Base-by-base conservation (phyloP, 2,113 vertebrate genomes). In the Struthidea cinerea region DNA sequence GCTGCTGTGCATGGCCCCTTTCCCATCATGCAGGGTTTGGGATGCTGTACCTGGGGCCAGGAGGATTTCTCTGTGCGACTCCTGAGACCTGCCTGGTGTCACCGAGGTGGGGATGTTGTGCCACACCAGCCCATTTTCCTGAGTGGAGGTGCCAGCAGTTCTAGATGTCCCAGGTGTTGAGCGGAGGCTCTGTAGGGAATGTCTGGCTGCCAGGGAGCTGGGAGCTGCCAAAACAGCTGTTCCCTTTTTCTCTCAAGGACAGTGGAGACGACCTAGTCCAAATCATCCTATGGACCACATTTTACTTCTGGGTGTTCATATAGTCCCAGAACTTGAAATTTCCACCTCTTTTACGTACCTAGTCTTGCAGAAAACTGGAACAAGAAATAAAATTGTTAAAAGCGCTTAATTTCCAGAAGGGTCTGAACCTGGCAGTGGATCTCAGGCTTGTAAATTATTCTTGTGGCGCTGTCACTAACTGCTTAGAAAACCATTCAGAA, bases 81-180 rank as follows among this genome's bases (percentile, higher is more conserved):
- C 70, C 65, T 41, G 3, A 20, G 39, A 17, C 60, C 59, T 46
- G 37, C 15, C 37, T 30, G 8, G 55, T 46, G 55, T 69, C 73
- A 4, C n/a, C 0, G 0, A 53, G 75, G 47, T 32, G 46, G 24
- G 18, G 24, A 6, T 4, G 17, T 7, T 2, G 35, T 64, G 41
- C 49, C 59, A 20, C 4, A 1, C 11, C n/a, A 71, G 56, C 39
- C 2, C 1, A 10, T 46, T n/a, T 33, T 47, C 14, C 74, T 7
- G 5, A 2, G 44, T 9, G 0, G 7, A 46, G 24, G 32, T 26
- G 69, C 35, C 50, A 75, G 64, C 39, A 47, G 44, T 8, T 50
- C 22, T 32, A 1, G 59, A 35, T 53, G 70, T 76, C 71, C 44
- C 75, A 46, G 33, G 42, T 30, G 35, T 6, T 3, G 4, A 73